Evolutionary conservation across 2,888 invertebrate genomes (phyloP).

Genomic region (Timandra comae): DNA sequence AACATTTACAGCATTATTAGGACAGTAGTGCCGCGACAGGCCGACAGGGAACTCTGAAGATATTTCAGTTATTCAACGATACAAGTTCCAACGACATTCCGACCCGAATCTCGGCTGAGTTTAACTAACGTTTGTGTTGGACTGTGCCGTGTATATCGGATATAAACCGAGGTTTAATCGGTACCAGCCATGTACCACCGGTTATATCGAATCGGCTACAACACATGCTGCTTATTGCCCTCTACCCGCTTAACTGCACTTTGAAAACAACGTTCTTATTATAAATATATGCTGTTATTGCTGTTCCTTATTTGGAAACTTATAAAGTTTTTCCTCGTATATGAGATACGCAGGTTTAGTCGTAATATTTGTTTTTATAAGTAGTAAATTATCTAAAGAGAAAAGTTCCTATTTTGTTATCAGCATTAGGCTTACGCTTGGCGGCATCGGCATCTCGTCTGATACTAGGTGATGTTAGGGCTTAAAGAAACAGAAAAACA

Average conservation of each 20-base stretch:
- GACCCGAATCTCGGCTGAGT: constrained; percentile 30
- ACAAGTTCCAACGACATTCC: constrained; percentile 33
- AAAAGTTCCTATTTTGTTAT: no score
- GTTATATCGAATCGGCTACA: constrained; percentile 13
- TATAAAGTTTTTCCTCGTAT: no score
- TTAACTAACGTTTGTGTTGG: constrained; percentile 18
- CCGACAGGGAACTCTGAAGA: constrained; percentile 17
- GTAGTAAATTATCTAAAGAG: no score
- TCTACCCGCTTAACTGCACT: neutral
- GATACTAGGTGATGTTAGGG: no score
- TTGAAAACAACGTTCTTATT: constrained; percentile 1
- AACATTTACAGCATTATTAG: neutral
- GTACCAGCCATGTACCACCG: constrained; percentile 7
- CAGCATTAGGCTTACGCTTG: no score
- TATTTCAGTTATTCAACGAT: constrained; percentile 45
- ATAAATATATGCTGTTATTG: neutral
- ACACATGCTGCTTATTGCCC: constrained; percentile 10
- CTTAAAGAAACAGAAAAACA: no score
- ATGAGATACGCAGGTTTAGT: no score
- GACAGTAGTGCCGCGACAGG: constrained; percentile 13
- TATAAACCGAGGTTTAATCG: constrained; percentile 12
- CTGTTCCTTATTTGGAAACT: no score
- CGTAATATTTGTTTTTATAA: no score
- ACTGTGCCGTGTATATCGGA: constrained; percentile 16
- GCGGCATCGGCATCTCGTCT: no score